These are phyloP conservation scores for Lycodopsis pacificus DNA, from an alignment of 2,797 vertebrate genomes.

Conservation along the genomic window DNA sequence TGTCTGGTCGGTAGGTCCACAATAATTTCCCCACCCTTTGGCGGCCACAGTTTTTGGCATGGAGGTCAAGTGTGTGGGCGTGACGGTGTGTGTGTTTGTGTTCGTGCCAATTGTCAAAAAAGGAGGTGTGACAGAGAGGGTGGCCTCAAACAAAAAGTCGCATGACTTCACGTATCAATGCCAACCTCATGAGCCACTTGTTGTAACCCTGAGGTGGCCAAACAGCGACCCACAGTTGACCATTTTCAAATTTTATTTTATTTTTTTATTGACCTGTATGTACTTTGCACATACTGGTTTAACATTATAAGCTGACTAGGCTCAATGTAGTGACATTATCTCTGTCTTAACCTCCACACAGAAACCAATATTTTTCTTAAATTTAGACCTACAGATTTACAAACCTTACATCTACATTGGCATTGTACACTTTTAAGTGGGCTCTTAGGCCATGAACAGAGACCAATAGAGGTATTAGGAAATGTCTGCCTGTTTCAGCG, in stretches of 20 bases:
- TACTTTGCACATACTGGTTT: background rate
- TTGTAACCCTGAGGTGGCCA: background rate
- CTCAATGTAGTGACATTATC: background rate
- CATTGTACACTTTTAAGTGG: background rate
- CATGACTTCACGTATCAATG: background rate
- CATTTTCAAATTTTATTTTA: too few species aligned
- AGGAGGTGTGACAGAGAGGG: background rate
- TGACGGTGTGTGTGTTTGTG: background rate
- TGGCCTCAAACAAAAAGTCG: background rate
- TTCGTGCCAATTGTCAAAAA: background rate
- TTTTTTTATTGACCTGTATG: too few species aligned
- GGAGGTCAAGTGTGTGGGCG: background rate
- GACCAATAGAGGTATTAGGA: background rate
- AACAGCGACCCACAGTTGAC: too few species aligned
- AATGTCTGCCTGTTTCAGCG: too few species aligned
- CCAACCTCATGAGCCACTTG: background rate
- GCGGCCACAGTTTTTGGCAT: background rate
- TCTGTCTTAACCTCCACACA: background rate
- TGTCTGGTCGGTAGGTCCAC: background rate
- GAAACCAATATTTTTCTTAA: background rate
- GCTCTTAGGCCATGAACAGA: background rate
- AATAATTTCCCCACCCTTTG: background rate
- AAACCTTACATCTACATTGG: background rate
- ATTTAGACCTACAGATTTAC: background rate
- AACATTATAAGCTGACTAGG: background rate